Percentiles rank a stretch among this genome's conserved stretches.
These are phyloP conservation scores for Dicyrtoma fusca DNA, from an alignment of 2,888 invertebrate species.

Conservation along the genomic window DNA sequence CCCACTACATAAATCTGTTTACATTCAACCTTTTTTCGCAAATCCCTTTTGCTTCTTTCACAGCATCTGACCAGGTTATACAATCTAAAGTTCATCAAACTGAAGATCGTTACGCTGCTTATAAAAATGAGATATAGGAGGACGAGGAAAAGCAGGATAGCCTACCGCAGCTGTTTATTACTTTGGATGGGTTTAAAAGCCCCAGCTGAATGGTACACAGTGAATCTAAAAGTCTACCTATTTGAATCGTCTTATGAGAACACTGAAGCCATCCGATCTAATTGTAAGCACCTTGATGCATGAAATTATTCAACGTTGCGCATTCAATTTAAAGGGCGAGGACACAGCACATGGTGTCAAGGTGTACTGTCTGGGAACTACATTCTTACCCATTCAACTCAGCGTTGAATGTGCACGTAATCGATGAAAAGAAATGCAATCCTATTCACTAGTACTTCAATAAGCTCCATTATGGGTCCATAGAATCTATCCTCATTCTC, in stretches of 20 bases:
- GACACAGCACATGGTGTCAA: conserved; percentile 26
- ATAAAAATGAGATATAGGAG: no score
- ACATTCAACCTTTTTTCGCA: no score
- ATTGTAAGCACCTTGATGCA: conserved; percentile 18
- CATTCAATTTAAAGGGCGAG: not conserved
- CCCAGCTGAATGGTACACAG: conserved; percentile 9
- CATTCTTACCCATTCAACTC: conserved; percentile 9
- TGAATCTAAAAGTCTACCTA: conserved; percentile 21
- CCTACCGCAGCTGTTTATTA: conserved; percentile 20
- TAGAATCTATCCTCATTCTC: conserved; percentile 19
- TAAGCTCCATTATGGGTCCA: conserved; percentile 17
- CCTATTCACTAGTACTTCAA: conserved; percentile 20
- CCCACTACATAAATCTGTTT: no score
- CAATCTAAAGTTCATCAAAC: no score
- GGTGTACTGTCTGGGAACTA: not conserved
- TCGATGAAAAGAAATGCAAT: conserved; percentile 30
- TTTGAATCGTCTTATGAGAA: conserved; percentile 23
- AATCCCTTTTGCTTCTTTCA: no score
- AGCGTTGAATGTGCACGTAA: not conserved
- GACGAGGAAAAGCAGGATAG: no score
- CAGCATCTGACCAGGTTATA: no score
- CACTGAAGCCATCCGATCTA: conserved; percentile 18
- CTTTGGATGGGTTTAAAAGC: conserved; percentile 8
- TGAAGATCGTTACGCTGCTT: no score
- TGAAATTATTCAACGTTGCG: no score